Evolutionary conservation across 1,140 invertebrate species (phyloP), one percentile per base, ranked within the genome.

Genomic region (Spodoptera litura): DNA sequence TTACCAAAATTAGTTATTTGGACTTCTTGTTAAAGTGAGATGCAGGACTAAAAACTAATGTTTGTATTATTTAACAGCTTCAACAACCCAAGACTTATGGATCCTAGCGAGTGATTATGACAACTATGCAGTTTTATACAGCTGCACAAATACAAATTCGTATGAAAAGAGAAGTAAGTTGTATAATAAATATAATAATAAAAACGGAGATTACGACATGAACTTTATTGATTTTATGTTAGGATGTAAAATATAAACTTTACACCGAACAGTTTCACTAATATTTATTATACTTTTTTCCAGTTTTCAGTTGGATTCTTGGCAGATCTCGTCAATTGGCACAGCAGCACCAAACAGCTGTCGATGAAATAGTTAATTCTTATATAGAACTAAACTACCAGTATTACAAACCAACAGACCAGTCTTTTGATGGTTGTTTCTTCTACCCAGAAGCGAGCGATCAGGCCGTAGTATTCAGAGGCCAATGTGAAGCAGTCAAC

Each of bases 241-340:
- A n/a, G n/a, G n/a, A n/a, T n/a, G n/a, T n/a, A n/a, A n/a, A n/a
- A n/a, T n/a, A n/a, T 20, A 20, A 20, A 20, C 20, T 20, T 20
- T 0, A 20, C 20, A 20, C 20, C 20, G 1, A 20, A 20, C 20
- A 20, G 20, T 20, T 20, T 20, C 1, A 20, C 15, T 66, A 27
- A 64, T 44, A 31, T 9, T 15, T 49, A 49, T 49, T 13, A 13
- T 27, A 5, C 6, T 71, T 55, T 13, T 51, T 85, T 83, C 58
- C 73, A 91, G 89, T 92, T 0, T 87, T 68, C 68, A 87, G 87
- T 56, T 92, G 90, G 90, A 88, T 88, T 49, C 20, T 90, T 0
- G 89, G 88, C 64, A 81, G 88, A 59, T 71, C 82, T 0, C 80
- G 82, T 8, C 8, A 75, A 38, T 56, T 89, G 4, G 70, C 83